A percentile compares a stretch with the other conserved stretches of the same genome.
Conservation (phyloP, 2,888 invertebrate genomes). For the Ochropleura plecta region DNA sequence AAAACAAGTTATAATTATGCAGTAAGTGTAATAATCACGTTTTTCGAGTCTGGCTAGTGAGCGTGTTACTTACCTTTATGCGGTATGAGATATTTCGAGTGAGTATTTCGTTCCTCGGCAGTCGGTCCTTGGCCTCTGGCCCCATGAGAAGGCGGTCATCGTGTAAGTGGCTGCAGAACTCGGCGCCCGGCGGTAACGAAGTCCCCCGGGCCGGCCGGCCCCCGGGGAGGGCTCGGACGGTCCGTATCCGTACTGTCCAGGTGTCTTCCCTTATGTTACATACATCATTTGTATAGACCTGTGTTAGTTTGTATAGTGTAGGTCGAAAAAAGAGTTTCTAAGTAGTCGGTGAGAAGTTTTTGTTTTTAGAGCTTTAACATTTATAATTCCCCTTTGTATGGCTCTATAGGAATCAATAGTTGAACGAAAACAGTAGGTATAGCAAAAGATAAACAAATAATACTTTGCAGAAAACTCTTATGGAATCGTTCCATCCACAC, state of each 20-base stretch:
- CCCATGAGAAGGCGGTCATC: constrained; percentile 45
- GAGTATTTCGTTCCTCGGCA: constrained; percentile 12
- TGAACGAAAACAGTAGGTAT: neutral
- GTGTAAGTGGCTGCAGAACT: constrained; percentile 65
- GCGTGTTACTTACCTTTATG: neutral
- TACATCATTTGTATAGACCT: constrained; percentile 34
- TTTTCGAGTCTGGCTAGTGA: neutral
- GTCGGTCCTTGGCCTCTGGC: constrained; percentile 14
- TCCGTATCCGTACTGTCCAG: constrained; percentile 6
- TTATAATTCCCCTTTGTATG: neutral
- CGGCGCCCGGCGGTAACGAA: constrained; percentile 64
- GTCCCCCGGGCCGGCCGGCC: constrained; percentile 62
- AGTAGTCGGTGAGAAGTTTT: neutral
- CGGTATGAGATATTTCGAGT: neutral
- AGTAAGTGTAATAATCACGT: no score
- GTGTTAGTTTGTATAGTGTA: neutral
- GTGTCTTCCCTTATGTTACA: constrained; percentile 37
- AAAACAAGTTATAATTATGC: neutral
- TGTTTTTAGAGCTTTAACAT: neutral
- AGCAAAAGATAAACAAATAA: neutral
- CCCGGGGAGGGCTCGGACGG: constrained; percentile 23
- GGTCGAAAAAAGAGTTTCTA: neutral
- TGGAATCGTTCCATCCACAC: neutral
- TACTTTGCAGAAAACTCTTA: neutral
- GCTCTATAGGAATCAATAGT: neutral